These are phyloP conservation scores for Vesta saturnalis DNA, from an alignment of 2,888 invertebrate genomes.

Conservation along the genomic window DNA sequence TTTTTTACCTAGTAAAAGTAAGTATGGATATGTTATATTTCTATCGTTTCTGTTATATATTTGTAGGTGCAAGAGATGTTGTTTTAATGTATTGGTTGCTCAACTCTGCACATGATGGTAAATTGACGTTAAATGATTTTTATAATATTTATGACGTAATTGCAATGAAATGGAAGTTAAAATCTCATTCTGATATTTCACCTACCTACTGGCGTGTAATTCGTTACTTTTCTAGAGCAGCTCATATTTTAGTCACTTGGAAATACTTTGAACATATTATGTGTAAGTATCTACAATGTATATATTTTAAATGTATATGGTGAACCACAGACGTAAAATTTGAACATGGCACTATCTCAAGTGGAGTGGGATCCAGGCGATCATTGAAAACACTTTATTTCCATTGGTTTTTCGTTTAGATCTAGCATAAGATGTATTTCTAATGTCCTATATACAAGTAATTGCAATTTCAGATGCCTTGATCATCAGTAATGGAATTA, in stretches of 20 bases:
- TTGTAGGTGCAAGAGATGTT: conserved; percentile 73
- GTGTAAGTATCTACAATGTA: conserved; percentile 67
- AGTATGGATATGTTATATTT: conserved; percentile 47
- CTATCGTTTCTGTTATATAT: neutral
- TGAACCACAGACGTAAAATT: neutral
- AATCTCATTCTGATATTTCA: conserved; percentile 80
- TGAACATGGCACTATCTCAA: too few species aligned
- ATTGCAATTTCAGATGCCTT: conserved; percentile 71
- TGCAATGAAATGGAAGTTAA: conserved; percentile 78
- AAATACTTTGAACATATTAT: conserved; percentile 78
- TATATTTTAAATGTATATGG: neutral
- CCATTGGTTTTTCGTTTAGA: too few species aligned
- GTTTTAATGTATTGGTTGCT: conserved; percentile 84
- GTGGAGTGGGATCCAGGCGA: too few species aligned
- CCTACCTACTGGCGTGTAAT: conserved; percentile 68
- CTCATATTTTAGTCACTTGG: conserved; percentile 73
- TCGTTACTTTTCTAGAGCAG: conserved; percentile 70
- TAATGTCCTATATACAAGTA: too few species aligned
- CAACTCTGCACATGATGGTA: conserved; percentile 74
- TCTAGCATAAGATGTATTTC: too few species aligned
- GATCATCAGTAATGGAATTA: conserved; percentile 78
- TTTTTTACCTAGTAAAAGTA: conserved; percentile 78
- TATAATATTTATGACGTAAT: conserved; percentile 76
- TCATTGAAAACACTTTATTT: too few species aligned
- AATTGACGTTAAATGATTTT: conserved; percentile 78